A percentile compares a stretch with the other conserved stretches of the same genome.
phyloP scores from a whole-genome alignment of 2,113 vertebrate species.

The Boleophthalmus pectinirostris region DNA sequence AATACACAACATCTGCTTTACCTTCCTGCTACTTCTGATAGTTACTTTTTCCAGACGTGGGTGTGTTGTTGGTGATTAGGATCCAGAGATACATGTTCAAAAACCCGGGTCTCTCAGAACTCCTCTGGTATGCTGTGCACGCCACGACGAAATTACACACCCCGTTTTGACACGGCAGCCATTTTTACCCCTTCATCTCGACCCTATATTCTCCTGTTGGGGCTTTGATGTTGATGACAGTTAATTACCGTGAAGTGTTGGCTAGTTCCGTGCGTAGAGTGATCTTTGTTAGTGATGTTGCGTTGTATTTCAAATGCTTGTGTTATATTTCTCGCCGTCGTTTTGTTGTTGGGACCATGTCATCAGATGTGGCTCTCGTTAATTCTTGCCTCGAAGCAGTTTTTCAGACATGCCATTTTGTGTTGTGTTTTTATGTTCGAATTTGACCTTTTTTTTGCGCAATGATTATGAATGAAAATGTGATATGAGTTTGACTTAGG shows the following conservation, averaged over 20 bases:
- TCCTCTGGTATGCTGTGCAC: constrained; percentile 24
- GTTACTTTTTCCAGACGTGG: constrained; percentile 12
- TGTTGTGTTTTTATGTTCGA: neutral
- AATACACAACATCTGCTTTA: neutral
- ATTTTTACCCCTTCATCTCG: constrained; percentile 1
- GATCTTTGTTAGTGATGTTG: neutral
- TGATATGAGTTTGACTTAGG: neutral
- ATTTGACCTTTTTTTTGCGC: constrained; percentile 13
- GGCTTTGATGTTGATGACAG: constrained; percentile 61
- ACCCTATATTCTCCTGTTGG: neutral
- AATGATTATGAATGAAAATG: constrained; percentile 42
- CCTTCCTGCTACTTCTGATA: constrained; percentile 3
- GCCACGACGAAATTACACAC: constrained; percentile 43
- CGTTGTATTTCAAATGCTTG: constrained; percentile 4
- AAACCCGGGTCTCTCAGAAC: constrained; percentile 50
- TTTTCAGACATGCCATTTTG: constrained; percentile 41
- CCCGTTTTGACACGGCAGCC: constrained; percentile 41
- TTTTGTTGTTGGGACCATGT: constrained; percentile 34
- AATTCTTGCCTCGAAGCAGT: constrained; percentile 61
- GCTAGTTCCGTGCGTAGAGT: constrained; percentile 35
- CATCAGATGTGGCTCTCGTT: constrained; percentile 53
- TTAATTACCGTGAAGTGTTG: constrained; percentile 61
- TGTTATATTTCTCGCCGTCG: constrained; percentile 1
- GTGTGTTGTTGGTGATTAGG: constrained; percentile 50
- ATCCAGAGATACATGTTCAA: constrained; percentile 49